Evolutionary conservation across 2,888 invertebrate genomes (phyloP).

Genomic region (Coleophora deauratella): DNA sequence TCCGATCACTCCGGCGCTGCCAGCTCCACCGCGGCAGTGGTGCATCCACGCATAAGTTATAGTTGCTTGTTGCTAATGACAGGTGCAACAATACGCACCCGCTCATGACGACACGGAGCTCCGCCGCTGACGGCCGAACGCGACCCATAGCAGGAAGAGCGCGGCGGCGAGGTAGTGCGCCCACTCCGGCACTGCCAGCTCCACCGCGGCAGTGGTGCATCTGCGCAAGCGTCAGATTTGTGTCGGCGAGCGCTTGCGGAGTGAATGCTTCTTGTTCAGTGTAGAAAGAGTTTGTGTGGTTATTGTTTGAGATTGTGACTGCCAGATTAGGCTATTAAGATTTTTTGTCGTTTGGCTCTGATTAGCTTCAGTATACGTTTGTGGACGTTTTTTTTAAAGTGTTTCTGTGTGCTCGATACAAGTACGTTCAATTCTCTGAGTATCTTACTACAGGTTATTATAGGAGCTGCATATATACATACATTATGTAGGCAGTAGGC

Average conservation of each 20-base stretch:
- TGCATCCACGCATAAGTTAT: conserved; percentile 48
- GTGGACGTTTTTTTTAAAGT: too few relatives aligned
- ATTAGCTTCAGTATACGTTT: too few relatives aligned
- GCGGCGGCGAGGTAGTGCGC: conserved; percentile 58
- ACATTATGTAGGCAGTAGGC: too few relatives aligned
- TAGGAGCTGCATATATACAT: too few relatives aligned
- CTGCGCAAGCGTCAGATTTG: conserved; percentile 36
- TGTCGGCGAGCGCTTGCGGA: conserved; percentile 20
- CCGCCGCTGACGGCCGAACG: conserved; percentile 50
- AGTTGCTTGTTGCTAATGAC: conserved; percentile 14
- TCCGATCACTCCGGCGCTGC: conserved; percentile 63
- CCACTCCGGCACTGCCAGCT: conserved; percentile 62
- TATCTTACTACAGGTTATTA: too few relatives aligned
- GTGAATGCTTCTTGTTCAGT: conserved; percentile 15
- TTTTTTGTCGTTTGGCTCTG: too few relatives aligned
- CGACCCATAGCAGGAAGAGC: conserved; percentile 57
- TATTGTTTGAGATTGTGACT: conserved; percentile 1
- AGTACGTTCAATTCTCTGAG: too few relatives aligned
- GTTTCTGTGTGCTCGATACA: too few relatives aligned
- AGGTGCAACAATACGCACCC: conserved; percentile 34
- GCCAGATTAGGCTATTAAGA: too few relatives aligned
- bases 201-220: conserved; percentile 66
- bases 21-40: conserved; percentile 62
- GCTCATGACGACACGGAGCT: conserved; percentile 42
- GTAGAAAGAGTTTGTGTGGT: conserved; percentile 29